phyloP scores from a whole-genome alignment of 2,888 invertebrate genomes.

The Megalurothrips usitatus region DNA sequence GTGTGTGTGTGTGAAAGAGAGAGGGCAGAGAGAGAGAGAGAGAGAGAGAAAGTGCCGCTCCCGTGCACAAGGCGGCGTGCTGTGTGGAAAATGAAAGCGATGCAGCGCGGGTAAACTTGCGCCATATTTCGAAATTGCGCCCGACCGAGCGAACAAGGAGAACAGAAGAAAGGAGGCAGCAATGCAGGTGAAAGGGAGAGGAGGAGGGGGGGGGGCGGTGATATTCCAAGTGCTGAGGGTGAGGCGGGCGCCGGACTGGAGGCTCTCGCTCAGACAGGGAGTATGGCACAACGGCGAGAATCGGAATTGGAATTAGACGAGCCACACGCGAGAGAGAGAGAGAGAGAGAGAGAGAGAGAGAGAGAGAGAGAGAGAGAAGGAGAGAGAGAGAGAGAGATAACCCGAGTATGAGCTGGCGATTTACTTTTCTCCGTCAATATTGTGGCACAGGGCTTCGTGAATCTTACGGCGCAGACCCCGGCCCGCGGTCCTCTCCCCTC shows the following conservation, averaged over 20 bases:
- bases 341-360: no score
- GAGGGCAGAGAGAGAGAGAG: no score
- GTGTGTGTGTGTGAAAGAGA: no score
- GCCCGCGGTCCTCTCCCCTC: no score
- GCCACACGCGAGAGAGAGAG: no score
- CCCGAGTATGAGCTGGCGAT: neutral
- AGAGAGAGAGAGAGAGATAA: neutral
- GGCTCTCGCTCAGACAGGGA: no score
- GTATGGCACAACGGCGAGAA: no score
- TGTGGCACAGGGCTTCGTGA: neutral
- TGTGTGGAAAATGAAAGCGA: conserved; percentile 15
- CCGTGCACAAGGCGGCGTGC: neutral
- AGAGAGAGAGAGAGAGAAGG: neutral
- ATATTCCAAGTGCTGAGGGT: neutral
- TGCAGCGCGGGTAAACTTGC: conserved; percentile 9
- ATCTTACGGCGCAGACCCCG: no score
- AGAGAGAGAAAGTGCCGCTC: no score
- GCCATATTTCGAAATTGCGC: conserved; percentile 11
- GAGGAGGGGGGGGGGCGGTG: neutral
- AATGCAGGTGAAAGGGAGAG: neutral
- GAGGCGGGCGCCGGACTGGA: neutral
- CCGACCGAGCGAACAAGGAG: neutral
- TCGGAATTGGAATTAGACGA: no score
- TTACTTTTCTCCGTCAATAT: neutral
- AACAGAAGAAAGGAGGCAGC: neutral